Conservation (phyloP, 2,888 invertebrate genomes). For the Caenorhabditis wallacei region DNA sequence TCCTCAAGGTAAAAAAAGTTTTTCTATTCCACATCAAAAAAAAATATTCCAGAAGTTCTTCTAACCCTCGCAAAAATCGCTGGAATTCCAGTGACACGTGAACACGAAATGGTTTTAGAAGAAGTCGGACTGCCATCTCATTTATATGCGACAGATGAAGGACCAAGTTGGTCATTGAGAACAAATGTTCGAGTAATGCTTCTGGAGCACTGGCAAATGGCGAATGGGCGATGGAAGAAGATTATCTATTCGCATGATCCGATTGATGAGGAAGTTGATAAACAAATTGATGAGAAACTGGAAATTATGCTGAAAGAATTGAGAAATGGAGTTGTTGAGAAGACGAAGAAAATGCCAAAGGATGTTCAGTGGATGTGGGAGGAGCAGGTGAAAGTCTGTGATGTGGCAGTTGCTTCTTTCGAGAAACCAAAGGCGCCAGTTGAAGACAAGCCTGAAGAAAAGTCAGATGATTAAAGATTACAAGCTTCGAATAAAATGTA, state of each 20-base stretch:
- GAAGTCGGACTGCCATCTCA: conserved; percentile 74
- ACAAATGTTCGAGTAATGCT: conserved; percentile 75
- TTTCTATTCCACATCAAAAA: no score
- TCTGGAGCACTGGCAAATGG: conserved; percentile 68
- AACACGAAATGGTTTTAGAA: conserved; percentile 68
- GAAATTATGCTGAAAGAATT: conserved; percentile 61
- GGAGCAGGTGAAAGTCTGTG: conserved; percentile 67
- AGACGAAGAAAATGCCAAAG: conserved; percentile 53
- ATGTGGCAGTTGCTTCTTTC: conserved; percentile 50
- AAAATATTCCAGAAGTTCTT: conserved; percentile 36
- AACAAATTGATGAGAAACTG: conserved; percentile 54
- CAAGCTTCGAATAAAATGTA: not conserved
- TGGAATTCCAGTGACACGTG: conserved; percentile 66
- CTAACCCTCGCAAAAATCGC: conserved; percentile 63
- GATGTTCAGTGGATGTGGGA: conserved; percentile 72
- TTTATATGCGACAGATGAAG: conserved; percentile 77
- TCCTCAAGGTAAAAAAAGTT: conserved; percentile 65
- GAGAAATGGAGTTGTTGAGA: conserved; percentile 50
- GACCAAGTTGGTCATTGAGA: conserved; percentile 76
- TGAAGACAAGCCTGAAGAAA: not conserved
- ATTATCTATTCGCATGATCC: conserved; percentile 68
- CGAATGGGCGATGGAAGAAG: conserved; percentile 64
- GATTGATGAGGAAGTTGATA: conserved; percentile 62
- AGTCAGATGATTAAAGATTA: not conserved
- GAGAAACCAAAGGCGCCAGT: not conserved